Evolutionary conservation across 37 sponge, comb jelly and placozoan genomes (phyloP).

Genomic region (Hexactinellida sp.): DNA sequence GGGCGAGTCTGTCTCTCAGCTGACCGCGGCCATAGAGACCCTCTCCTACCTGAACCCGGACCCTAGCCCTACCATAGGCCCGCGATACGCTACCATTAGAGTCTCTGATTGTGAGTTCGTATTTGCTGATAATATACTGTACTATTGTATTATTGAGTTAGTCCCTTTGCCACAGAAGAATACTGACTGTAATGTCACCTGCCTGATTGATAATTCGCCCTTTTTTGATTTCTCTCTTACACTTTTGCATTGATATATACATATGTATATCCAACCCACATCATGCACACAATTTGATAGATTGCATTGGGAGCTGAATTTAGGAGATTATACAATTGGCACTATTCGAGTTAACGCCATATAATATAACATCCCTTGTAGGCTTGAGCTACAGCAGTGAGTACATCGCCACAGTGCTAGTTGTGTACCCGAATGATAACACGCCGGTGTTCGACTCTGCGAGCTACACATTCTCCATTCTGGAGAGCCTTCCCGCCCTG

Average conservation of each 20-base stretch:
- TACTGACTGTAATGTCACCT: too few relatives aligned
- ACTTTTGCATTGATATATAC: too few relatives aligned
- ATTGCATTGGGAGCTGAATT: too few relatives aligned
- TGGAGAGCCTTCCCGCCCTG: background rate
- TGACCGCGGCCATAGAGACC: background rate
- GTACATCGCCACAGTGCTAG: background rate
- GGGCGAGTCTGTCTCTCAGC: background rate
- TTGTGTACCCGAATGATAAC: background rate
- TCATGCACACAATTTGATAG: too few relatives aligned
- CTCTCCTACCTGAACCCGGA: background rate
- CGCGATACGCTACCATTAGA: background rate
- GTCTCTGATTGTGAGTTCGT: conserved; percentile 6
- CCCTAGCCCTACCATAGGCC: background rate
- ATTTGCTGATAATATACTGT: background rate
- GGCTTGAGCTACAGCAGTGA: background rate
- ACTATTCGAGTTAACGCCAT: too few relatives aligned
- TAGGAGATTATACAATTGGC: too few relatives aligned
- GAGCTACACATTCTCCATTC: background rate
- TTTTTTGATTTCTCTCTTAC: too few relatives aligned
- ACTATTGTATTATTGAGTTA: too few relatives aligned
- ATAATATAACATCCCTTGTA: too few relatives aligned
- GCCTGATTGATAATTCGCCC: too few relatives aligned
- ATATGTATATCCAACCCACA: too few relatives aligned
- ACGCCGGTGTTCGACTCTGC: background rate
- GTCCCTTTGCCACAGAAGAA: too few relatives aligned